Conservation (phyloP, 2,888 invertebrate genomes). For the Eristalinus aeneus region DNA sequence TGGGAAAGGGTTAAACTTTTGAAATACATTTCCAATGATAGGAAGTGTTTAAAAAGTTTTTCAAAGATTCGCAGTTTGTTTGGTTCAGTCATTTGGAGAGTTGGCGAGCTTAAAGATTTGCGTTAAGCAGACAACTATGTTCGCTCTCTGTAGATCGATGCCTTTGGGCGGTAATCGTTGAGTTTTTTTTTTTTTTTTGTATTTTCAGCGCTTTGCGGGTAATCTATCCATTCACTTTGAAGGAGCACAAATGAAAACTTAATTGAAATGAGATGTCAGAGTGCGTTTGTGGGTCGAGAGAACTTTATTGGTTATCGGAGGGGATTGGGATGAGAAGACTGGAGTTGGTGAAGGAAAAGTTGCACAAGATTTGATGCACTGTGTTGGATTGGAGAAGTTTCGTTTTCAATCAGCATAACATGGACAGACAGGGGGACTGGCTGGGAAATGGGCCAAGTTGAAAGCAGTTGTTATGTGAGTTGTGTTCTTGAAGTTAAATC, state of each 20-base stretch:
- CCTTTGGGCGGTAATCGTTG: constrained; percentile 19
- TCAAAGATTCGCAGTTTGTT: constrained; percentile 16
- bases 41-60: constrained; percentile 51
- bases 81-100: constrained; percentile 12
- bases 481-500: not conserved
- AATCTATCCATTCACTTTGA: not conserved
- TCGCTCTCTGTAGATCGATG: not conserved
- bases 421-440: not conserved
- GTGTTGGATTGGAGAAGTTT: not conserved
- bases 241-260: not conserved
- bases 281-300: not conserved
- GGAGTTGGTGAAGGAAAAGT: no score
- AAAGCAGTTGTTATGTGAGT: not conserved
- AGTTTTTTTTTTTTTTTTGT: no score
- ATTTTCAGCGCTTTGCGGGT: not conserved
- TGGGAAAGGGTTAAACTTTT: constrained; percentile 30
- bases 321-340: not conserved
- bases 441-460: not conserved
- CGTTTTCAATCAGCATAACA: not conserved
- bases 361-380: not conserved
- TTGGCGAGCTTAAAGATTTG: constrained; percentile 10
- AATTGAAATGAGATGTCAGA: not conserved
- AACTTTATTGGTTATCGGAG: not conserved
- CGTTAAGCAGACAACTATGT: not conserved
- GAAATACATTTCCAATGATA: constrained; percentile 55